These are phyloP conservation scores for Norana najaformis DNA, from an alignment of 2,888 invertebrate genomes.

Conservation along the genomic window DNA sequence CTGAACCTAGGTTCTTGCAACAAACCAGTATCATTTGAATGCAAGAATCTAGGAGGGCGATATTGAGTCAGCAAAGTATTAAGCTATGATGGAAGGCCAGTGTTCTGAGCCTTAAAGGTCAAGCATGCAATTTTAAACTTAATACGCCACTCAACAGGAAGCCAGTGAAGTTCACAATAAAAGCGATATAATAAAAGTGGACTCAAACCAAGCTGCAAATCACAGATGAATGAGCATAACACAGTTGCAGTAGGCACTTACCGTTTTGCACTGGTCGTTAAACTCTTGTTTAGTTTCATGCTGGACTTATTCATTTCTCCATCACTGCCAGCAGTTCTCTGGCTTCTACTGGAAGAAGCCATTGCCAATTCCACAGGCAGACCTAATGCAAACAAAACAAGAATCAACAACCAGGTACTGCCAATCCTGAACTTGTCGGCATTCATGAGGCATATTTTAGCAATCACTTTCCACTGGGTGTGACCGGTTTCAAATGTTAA, in stretches of 20 bases:
- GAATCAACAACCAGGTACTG: not conserved
- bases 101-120: too few relatives aligned
- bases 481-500: not conserved
- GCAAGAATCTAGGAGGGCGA: too few relatives aligned
- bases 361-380: slow-evolving; percentile 14
- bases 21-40: too few relatives aligned
- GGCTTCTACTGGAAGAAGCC: slow-evolving; percentile 17
- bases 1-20: too few relatives aligned
- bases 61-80: too few relatives aligned
- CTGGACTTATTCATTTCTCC: slow-evolving; percentile 26
- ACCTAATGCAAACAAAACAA: not conserved
- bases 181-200: not conserved
- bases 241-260: not conserved
- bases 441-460: not conserved
- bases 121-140: too few relatives aligned
- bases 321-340: not conserved
- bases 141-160: too few relatives aligned
- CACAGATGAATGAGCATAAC: not conserved
- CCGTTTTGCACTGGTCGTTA: slow-evolving; percentile 39
- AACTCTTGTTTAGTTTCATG: slow-evolving; percentile 31
- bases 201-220: not conserved
- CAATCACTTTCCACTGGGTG: too few relatives aligned
- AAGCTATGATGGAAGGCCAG: too few relatives aligned
- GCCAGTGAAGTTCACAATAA: too few relatives aligned
- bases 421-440: not conserved